A percentile compares a stretch with the other conserved stretches of the same genome.
Evolutionary conservation across 2,888 invertebrate species (phyloP).

Genomic region (Eristalinus aeneus): DNA sequence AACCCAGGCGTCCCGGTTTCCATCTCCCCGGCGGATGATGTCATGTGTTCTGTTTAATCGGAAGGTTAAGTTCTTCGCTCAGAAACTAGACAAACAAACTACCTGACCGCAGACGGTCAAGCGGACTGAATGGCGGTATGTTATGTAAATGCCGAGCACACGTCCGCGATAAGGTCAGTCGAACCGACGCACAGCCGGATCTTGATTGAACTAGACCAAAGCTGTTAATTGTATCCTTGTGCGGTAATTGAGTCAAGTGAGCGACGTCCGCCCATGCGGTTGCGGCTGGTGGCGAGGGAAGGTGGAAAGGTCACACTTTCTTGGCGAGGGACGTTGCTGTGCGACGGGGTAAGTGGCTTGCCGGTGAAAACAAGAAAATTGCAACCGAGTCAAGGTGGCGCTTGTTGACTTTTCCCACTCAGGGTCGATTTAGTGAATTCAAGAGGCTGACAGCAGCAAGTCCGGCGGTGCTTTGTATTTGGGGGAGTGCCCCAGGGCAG

Average conservation of each 20-base stretch:
- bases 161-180: slow-evolving; percentile 32
- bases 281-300: not conserved
- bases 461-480: not conserved
- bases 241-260: not conserved
- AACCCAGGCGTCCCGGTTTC: not conserved
- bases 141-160: slow-evolving; percentile 45
- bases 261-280: not conserved
- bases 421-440: not conserved
- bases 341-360: not conserved
- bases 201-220: slow-evolving; percentile 39
- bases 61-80: slow-evolving; percentile 42
- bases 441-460: not conserved
- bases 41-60: slow-evolving; percentile 58
- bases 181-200: slow-evolving; percentile 33
- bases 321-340: not conserved
- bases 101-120: slow-evolving; percentile 26
- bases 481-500: not conserved
- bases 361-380: not conserved
- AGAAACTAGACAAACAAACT: slow-evolving; percentile 45
- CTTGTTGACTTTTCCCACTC: not conserved
- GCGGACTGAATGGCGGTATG: slow-evolving; percentile 31
- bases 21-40: slow-evolving; percentile 36
- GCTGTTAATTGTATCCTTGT: slow-evolving; percentile 16
- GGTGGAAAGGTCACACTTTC: not conserved
- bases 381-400: not conserved